Base-by-base conservation (phyloP, 2,113 vertebrate species). In the Hassar affinis region DNA sequence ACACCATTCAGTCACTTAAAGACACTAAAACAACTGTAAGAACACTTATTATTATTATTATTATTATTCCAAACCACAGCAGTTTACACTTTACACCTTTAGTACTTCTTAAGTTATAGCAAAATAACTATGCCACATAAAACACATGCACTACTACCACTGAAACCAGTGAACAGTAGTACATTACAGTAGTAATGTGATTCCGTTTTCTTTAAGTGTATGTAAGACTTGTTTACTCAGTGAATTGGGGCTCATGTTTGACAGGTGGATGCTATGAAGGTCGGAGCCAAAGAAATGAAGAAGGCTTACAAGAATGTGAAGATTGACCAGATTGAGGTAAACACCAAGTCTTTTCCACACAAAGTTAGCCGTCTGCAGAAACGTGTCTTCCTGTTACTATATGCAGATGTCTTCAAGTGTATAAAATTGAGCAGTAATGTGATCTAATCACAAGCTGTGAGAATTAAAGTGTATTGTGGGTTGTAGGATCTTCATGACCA, bases 211-310 rank as follows among this genome's bases (percentile, higher is more conserved):
- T 9, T 66, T 7, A n/a, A 45, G 10, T 25, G 25, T 45, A 9
- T 66, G 78, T 51, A 47, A 51, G 5, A 14, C 61, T 18, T 18
- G 30, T 14, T 27, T 25, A 56, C 18, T 25, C 15, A 22, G 7
- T 4, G 25, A 14, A 11, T 11, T 30, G 11, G 27, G n/a, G 1
- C 9, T 78, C 18, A 7, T 86, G 18, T 52, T 88, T 79, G 59
- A 78, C 82, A 99, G 98, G 98, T 99, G 62, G 98, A 99, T 79
- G 98, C 98, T 86, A 99, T 99, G 98, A 97, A 98, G 91, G 56
- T 94, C 35, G 98, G 98, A 47, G 96, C 97, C 68, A 99, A 99
- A 91, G 98, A 99, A 92, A 99, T 99, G 98, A 99, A 99, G 91
- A 97, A 97, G 88, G 98, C 98, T 1, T 99, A 99, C 89, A 99